Evolutionary conservation across 2,888 invertebrate genomes (phyloP).

Genomic region (Noctua fimbriata): DNA sequence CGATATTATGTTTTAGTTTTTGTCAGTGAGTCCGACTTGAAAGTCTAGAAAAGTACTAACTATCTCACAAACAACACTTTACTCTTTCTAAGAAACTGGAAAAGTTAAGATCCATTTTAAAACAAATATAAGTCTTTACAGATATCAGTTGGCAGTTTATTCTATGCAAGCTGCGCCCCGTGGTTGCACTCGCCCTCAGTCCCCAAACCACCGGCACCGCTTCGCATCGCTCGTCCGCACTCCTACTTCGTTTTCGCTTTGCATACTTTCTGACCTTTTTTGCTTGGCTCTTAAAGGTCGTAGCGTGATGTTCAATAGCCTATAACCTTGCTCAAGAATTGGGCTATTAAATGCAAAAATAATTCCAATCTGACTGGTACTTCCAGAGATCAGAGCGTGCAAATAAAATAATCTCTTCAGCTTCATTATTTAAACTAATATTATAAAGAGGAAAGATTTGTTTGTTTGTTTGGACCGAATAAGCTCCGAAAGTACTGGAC

Average conservation of each 20-base stretch:
- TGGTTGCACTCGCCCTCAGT: neutral
- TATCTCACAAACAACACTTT: neutral
- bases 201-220: neutral
- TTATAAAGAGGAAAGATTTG: too few species aligned
- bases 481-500: too few species aligned
- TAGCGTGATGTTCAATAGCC: neutral
- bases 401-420: neutral
- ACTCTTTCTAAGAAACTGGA: neutral
- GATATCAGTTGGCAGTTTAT: neutral
- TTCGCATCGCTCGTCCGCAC: neutral
- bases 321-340: neutral
- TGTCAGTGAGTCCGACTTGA: neutral
- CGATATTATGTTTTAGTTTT: neutral
- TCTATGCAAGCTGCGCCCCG: neutral
- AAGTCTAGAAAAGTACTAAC: neutral
- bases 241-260: neutral
- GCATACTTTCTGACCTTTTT: neutral
- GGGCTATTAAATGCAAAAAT: neutral
- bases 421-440: too few species aligned
- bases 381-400: neutral
- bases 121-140: neutral
- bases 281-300: neutral
- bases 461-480: too few species aligned
- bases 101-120: too few species aligned
- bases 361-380: neutral